Percentiles rank a stretch among this genome's conserved stretches.
Evolutionary conservation across 1,140 invertebrate genomes (phyloP).

Genomic region (Anastrepha ludens): DNA sequence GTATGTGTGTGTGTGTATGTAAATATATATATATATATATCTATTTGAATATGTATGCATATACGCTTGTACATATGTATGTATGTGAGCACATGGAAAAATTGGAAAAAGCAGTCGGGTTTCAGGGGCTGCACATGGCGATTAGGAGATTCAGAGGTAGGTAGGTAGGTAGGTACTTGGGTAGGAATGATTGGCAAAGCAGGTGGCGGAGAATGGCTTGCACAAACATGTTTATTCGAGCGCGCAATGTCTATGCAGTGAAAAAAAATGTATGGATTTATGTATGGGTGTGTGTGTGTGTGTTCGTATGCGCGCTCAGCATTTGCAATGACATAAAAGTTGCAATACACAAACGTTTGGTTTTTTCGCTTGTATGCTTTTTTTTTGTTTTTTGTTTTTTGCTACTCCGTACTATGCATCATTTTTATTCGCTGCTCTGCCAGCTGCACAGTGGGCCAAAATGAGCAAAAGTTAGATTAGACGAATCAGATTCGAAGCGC

Average conservation of each 20-base stretch:
- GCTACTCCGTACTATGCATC: not conserved
- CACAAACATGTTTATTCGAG: conserved; percentile 18
- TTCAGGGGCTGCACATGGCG: not conserved
- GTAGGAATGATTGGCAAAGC: not conserved
- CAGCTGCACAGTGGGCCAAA: not conserved
- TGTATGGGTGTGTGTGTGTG: not conserved
- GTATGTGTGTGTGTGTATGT: too few species aligned
- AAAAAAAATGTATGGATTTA: conserved; percentile 2
- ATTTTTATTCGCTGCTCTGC: not conserved
- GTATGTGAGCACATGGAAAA: not conserved
- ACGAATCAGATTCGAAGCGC: too few species aligned
- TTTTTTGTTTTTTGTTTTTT: not conserved
- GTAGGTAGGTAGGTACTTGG: not conserved
- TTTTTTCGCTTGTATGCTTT: not conserved
- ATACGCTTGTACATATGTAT: not conserved
- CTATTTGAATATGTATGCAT: not conserved
- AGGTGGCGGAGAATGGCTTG: not conserved
- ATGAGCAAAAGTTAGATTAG: not conserved
- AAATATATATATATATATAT: not conserved
- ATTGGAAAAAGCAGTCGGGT: not conserved
- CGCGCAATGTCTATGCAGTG: not conserved
- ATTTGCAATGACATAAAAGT: conserved; percentile 50
- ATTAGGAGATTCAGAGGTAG: not conserved
- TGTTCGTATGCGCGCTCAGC: not conserved
- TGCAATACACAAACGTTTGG: conserved; percentile 51